A percentile compares a stretch with the other conserved stretches of the same genome.
phyloP scores from a whole-genome alignment of 2,888 invertebrate genomes.

The Drosophila peninsularis region DNA sequence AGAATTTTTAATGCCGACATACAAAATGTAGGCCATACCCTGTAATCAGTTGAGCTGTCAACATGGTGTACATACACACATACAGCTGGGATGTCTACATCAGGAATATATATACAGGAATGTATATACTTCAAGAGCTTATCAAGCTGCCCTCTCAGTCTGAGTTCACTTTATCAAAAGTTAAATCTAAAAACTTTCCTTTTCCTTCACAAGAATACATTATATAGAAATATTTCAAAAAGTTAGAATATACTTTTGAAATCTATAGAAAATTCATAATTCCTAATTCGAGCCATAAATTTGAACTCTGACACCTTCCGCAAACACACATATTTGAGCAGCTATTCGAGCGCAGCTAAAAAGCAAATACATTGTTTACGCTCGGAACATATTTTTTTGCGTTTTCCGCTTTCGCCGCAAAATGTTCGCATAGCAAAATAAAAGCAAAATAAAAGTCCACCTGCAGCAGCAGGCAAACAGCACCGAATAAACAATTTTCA shows the following conservation, averaged over 20 bases:
- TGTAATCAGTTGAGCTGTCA: neutral
- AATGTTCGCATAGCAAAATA: constrained; percentile 8
- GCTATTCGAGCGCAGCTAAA: constrained; percentile 15
- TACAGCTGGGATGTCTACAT: neutral
- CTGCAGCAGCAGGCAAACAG: constrained; percentile 12
- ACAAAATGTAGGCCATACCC: neutral
- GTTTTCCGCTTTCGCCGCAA: constrained; percentile 7
- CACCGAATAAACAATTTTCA: constrained; percentile 14
- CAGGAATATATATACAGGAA: neutral
- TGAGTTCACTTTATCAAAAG: neutral
- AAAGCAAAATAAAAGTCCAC: constrained; percentile 22
- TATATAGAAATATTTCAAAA: no score
- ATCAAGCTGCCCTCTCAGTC: neutral
- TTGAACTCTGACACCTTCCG: constrained; percentile 7
- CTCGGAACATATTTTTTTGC: constrained; percentile 23
- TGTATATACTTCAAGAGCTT: neutral
- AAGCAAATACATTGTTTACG: constrained; percentile 17
- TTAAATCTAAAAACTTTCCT: neutral
- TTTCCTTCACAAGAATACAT: no score
- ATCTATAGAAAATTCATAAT: constrained; percentile 3
- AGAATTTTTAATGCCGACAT: constrained; percentile 48
- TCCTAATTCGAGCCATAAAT: constrained; percentile 2
- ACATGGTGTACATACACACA: neutral
- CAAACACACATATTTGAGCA: constrained; percentile 14
- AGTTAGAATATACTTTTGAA: neutral